phyloP scores from a whole-genome alignment of 2,797 vertebrate species.

The Trachurus trachurus region DNA sequence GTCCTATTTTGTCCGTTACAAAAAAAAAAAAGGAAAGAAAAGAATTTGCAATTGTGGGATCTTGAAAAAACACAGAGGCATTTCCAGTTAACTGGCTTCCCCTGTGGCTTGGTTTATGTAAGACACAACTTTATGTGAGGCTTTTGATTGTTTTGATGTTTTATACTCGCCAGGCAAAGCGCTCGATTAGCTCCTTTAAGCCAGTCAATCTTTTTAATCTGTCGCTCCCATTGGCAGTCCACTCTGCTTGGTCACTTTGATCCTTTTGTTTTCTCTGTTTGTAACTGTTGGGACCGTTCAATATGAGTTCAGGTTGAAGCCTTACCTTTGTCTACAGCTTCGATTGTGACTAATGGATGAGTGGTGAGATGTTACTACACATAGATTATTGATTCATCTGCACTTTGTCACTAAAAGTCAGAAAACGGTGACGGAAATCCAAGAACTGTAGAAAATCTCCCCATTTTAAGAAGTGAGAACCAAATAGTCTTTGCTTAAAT shows the following conservation, averaged over 20 bases:
- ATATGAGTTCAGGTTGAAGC: neutral
- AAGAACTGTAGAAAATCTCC: neutral
- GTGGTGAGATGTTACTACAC: neutral
- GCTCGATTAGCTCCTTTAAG: neutral
- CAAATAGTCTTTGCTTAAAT: neutral
- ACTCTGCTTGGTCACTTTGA: neutral
- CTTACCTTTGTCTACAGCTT: neutral
- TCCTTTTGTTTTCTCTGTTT: neutral
- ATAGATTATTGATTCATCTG: neutral
- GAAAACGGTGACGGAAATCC: neutral
- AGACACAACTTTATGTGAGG: neutral
- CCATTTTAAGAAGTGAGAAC: neutral
- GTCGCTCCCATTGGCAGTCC: neutral
- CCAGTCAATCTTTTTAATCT: no score
- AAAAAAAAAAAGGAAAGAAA: constrained; percentile 2
- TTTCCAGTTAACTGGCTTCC: neutral
- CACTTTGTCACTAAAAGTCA: neutral
- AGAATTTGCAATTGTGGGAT: constrained; percentile 26
- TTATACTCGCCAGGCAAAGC: neutral
- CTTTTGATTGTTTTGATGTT: neutral
- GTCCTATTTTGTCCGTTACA: constrained; percentile 39
- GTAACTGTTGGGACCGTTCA: neutral
- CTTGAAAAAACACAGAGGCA: neutral
- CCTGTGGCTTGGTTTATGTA: neutral
- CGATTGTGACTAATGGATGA: neutral